Conservation (phyloP, 2,797 vertebrate genomes). For the Serranus cabrilla region DNA sequence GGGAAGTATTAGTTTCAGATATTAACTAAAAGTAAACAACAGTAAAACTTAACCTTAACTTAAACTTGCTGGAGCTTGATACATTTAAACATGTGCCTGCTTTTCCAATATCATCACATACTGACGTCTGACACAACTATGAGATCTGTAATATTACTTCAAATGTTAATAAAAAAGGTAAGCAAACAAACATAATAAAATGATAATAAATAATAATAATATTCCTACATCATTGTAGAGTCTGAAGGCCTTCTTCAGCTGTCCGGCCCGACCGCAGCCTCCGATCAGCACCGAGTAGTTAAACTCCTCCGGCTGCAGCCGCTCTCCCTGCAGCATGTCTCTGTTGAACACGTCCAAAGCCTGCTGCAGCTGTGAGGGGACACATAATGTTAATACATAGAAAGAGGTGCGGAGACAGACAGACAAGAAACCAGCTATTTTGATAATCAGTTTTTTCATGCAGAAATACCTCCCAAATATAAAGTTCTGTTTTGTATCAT, state of each 20-base stretch:
- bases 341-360: conserved; percentile 92
- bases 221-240: conserved; percentile 92
- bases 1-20: too few relatives aligned
- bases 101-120: too few relatives aligned
- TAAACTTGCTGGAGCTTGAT: not conserved
- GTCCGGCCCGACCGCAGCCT: conserved; percentile 92
- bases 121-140: not conserved
- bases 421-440: too few relatives aligned
- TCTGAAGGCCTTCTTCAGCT: conserved; percentile 92
- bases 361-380: conserved; percentile 86
- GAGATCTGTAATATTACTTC: not conserved
- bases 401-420: not conserved
- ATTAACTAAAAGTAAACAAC: too few relatives aligned
- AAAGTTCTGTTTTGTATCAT: too few relatives aligned
- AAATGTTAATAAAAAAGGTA: not conserved
- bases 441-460: too few relatives aligned
- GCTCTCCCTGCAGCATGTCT: conserved; percentile 92
- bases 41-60: not conserved
- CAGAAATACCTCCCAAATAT: too few relatives aligned
- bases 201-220: not conserved
- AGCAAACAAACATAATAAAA: not conserved
- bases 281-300: conserved; percentile 96
- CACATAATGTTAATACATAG: not conserved
- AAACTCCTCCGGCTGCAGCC: conserved; percentile 88
- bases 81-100: too few relatives aligned